Evolutionary conservation across 2,113 vertebrate species (phyloP).

Genomic region (Macrotus californicus): DNA sequence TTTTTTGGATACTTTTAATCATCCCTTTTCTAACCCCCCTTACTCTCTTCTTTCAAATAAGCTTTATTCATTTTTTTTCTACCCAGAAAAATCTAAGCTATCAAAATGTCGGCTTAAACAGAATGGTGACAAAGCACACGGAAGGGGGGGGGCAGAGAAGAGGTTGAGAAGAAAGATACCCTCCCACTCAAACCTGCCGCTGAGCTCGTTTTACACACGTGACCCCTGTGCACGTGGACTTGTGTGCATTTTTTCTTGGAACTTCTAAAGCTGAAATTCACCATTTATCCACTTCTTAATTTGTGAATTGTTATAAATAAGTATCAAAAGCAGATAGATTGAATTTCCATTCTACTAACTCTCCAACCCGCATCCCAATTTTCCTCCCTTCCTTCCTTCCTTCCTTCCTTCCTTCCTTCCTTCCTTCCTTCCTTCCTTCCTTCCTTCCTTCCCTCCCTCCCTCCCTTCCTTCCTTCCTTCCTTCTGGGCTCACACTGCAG

Average conservation of each 20-base stretch:
- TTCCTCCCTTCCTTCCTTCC: neutral
- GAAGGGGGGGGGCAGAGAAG: too few relatives aligned
- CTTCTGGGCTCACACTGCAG: neutral
- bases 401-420: too few relatives aligned
- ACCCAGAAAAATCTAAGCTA: neutral
- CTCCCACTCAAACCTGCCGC: neutral
- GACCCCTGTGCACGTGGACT: neutral
- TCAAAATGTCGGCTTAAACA: neutral
- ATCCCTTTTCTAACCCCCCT: neutral
- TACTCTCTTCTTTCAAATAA: conserved; percentile 24
- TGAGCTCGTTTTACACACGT: neutral
- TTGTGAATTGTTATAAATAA: neutral
- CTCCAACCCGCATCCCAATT: neutral
- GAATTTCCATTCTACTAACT: neutral
- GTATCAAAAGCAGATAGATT: neutral
- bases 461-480: neutral
- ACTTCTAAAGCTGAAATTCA: neutral
- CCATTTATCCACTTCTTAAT: neutral
- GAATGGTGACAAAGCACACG: neutral
- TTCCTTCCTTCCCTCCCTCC: too few relatives aligned
- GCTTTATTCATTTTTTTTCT: neutral
- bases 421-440: too few relatives aligned
- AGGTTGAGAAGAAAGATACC: neutral
- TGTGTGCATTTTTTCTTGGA: neutral
- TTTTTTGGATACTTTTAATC: neutral